These are phyloP conservation scores for Nudaria mundana DNA, from an alignment of 2,888 invertebrate genomes.

Conservation along the genomic window DNA sequence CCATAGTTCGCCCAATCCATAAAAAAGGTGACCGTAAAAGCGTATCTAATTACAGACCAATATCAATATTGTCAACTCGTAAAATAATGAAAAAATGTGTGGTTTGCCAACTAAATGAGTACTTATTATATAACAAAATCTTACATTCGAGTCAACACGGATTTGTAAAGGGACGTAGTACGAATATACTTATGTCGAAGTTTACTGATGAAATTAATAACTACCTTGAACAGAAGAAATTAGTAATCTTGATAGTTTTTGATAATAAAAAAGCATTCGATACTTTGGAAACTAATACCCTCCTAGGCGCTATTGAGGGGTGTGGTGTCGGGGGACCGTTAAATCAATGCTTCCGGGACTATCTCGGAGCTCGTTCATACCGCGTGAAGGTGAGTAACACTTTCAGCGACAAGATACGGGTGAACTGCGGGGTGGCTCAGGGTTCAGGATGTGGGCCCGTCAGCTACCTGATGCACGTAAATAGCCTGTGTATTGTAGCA, in stretches of 20 bases:
- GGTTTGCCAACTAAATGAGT: background rate
- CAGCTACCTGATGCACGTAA: constrained; percentile 2
- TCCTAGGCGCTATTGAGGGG: background rate
- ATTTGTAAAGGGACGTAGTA: background rate
- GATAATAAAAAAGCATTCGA: background rate
- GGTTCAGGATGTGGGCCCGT: constrained; percentile 1
- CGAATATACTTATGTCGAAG: background rate
- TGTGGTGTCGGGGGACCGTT: background rate
- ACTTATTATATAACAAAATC: background rate
- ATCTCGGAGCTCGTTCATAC: background rate
- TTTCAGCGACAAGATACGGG: background rate
- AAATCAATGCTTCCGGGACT: background rate
- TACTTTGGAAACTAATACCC: background rate
- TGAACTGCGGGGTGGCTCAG: background rate
- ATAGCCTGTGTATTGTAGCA: background rate
- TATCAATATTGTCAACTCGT: background rate
- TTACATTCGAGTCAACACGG: background rate
- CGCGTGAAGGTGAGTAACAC: background rate
- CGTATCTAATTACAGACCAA: background rate
- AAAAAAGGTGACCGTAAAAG: background rate
- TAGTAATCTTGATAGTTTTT: background rate
- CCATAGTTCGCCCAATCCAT: background rate
- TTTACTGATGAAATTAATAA: background rate
- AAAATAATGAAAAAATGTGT: background rate
- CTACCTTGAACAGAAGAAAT: background rate